Percentiles rank a stretch among this genome's conserved stretches.
Evolutionary conservation across 2,113 vertebrate genomes (phyloP).

Genomic region (Mohoua ochrocephala): DNA sequence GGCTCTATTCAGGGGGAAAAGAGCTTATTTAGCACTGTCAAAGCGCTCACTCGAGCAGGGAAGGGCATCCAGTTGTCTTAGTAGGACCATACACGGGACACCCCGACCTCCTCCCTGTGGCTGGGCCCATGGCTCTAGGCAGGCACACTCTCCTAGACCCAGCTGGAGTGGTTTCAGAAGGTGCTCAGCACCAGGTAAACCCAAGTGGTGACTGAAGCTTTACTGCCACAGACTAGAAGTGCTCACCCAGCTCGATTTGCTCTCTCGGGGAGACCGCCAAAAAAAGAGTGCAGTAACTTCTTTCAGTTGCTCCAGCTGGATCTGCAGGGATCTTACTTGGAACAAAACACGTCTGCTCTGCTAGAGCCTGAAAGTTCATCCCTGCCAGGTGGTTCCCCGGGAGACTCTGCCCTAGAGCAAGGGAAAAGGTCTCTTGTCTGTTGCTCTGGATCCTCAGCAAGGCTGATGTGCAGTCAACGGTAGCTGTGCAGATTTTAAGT

Average conservation of each 20-base stretch:
- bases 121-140: not conserved
- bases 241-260: not conserved
- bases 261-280: not conserved
- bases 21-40: not conserved
- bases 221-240: not conserved
- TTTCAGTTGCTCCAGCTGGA: not conserved
- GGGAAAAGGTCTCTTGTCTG: not conserved
- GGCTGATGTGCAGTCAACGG: not conserved
- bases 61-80: not conserved
- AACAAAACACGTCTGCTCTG: not conserved
- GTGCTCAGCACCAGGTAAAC: not conserved
- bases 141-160: not conserved
- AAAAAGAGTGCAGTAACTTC: not conserved
- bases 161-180: not conserved
- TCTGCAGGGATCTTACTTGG: not conserved
- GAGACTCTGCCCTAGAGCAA: not conserved
- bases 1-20: not conserved
- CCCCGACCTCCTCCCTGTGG: rapidly evolving
- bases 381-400: not conserved
- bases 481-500: not conserved
- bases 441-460: not conserved
- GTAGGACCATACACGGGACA: not conserved
- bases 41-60: not conserved
- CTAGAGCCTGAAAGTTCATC: not conserved
- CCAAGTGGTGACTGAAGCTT: not conserved